phyloP scores from a whole-genome alignment of 2,113 vertebrate species.

The Tringa solitaria region DNA sequence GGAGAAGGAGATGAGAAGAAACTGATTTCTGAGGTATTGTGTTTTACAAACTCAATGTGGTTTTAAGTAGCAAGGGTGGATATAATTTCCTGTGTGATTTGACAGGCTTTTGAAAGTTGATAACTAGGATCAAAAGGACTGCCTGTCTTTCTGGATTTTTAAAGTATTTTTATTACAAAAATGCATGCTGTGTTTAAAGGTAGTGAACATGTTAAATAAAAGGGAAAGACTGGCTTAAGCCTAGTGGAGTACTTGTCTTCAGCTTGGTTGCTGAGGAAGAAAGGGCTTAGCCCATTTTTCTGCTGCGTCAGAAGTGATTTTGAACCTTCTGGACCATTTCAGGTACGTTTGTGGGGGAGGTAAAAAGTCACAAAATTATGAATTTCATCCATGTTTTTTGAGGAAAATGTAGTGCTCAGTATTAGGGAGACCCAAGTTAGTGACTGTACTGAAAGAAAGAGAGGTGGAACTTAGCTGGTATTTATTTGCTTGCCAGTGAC shows the following conservation, averaged over 20 bases:
- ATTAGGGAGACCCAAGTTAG: background rate
- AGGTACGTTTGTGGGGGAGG: background rate
- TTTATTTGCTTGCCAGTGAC: background rate
- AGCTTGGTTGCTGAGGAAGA: background rate
- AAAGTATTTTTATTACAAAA: background rate
- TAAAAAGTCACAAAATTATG: background rate
- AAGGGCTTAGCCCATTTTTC: background rate
- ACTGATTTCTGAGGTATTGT: constrained; percentile 58
- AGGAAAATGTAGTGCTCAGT: background rate
- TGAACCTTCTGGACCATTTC: background rate
- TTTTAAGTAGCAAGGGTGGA: background rate
- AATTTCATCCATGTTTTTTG: background rate
- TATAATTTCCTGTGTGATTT: background rate
- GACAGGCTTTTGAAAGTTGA: background rate
- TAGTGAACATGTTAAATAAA: background rate
- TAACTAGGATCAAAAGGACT: background rate
- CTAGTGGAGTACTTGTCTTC: background rate
- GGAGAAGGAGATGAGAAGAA: constrained; percentile 57
- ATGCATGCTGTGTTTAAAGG: background rate
- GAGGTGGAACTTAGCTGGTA: background rate
- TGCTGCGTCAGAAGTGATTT: background rate
- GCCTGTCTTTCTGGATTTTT: background rate
- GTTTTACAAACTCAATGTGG: background rate
- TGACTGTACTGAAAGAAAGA: background rate
- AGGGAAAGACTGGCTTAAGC: background rate